These are phyloP conservation scores for Mythimna albipuncta DNA, from an alignment of 2,888 invertebrate genomes.

Conservation along the genomic window DNA sequence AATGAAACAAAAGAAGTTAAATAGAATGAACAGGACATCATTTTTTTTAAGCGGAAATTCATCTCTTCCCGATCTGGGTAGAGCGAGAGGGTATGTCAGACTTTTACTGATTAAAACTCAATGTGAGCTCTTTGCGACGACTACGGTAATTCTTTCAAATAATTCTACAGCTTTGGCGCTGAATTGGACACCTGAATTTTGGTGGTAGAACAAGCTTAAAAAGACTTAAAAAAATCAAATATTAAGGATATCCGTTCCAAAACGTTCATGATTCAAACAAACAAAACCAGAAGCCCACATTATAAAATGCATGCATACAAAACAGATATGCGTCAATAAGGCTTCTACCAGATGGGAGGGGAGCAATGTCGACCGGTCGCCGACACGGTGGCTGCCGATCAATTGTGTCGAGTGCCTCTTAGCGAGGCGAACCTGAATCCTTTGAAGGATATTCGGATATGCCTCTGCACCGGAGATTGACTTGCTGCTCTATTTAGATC, in stretches of 20 bases:
- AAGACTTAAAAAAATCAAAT: too few relatives aligned
- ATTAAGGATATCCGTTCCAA: not conserved
- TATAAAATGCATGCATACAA: constrained; percentile 34
- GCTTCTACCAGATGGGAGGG: constrained; percentile 51
- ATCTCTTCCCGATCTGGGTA: too few relatives aligned
- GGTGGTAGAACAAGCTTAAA: too few relatives aligned
- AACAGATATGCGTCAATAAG: constrained; percentile 55
- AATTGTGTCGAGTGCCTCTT: constrained; percentile 73
- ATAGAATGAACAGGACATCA: too few relatives aligned
- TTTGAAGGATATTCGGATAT: constrained; percentile 76
- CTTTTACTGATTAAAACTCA: too few relatives aligned
- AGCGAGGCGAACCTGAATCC: constrained; percentile 68
- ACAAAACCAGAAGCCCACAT: constrained; percentile 28
- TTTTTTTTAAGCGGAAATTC: too few relatives aligned
- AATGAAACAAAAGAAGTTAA: too few relatives aligned
- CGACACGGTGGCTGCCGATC: constrained; percentile 72
- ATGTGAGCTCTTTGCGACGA: too few relatives aligned
- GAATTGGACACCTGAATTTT: not conserved
- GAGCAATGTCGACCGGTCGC: constrained; percentile 68
- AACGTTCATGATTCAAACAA: not conserved
- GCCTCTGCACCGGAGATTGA: constrained; percentile 80
- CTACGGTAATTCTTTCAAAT: too few relatives aligned
- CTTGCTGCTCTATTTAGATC: constrained; percentile 70
- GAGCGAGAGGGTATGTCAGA: too few relatives aligned
- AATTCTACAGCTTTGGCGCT: too few relatives aligned